These are phyloP conservation scores for Leptinotarsa tumamoca DNA, from an alignment of 2,888 invertebrate species.

Conservation along the genomic window DNA sequence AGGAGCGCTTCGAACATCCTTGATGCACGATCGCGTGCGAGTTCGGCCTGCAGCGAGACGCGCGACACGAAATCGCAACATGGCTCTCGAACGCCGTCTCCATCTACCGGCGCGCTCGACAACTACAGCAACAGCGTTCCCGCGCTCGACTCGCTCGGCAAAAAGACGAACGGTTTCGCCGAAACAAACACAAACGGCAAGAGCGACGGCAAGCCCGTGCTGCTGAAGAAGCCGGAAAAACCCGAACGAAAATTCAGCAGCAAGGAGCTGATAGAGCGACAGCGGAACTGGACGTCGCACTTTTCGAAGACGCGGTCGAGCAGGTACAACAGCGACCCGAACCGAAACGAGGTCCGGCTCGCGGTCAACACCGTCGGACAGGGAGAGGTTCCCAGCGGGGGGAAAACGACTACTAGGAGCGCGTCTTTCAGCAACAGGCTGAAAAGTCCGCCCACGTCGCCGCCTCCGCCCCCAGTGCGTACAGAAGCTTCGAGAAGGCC, in stretches of 20 bases:
- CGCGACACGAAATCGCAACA: slow-evolving; percentile 55
- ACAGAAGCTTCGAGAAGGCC: slow-evolving; percentile 63
- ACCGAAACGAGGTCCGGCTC: slow-evolving; percentile 70
- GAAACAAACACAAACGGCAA: slow-evolving; percentile 49
- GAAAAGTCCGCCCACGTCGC: slow-evolving; percentile 66
- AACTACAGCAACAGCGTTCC: slow-evolving; percentile 70
- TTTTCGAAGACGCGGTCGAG: slow-evolving; percentile 82
- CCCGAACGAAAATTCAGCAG: slow-evolving; percentile 86
- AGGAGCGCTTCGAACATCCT: slow-evolving; percentile 68
- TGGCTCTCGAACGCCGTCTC: slow-evolving; percentile 67
- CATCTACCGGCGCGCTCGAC: slow-evolving; percentile 64
- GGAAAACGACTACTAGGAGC: slow-evolving; percentile 66
- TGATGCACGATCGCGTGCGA: slow-evolving; percentile 73
- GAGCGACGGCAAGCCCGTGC: slow-evolving; percentile 54
- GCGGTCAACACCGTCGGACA: slow-evolving; percentile 56
- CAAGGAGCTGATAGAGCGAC: slow-evolving; percentile 89
- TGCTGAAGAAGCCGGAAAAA: slow-evolving; percentile 78
- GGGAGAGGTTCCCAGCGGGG: slow-evolving; percentile 54
- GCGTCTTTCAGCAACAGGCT: slow-evolving; percentile 69
- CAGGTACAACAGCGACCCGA: slow-evolving; percentile 73
- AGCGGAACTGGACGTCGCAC: slow-evolving; percentile 92
- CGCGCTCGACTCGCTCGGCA: slow-evolving; percentile 62
- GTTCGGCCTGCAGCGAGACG: slow-evolving; percentile 75
- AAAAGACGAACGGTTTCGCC: slow-evolving; percentile 56
- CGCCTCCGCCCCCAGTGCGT: slow-evolving; percentile 67